Percentiles rank a stretch among this genome's conserved stretches.
These are phyloP conservation scores for Adelphocoris suturalis DNA, from an alignment of 2,888 invertebrate genomes.

Conservation along the genomic window DNA sequence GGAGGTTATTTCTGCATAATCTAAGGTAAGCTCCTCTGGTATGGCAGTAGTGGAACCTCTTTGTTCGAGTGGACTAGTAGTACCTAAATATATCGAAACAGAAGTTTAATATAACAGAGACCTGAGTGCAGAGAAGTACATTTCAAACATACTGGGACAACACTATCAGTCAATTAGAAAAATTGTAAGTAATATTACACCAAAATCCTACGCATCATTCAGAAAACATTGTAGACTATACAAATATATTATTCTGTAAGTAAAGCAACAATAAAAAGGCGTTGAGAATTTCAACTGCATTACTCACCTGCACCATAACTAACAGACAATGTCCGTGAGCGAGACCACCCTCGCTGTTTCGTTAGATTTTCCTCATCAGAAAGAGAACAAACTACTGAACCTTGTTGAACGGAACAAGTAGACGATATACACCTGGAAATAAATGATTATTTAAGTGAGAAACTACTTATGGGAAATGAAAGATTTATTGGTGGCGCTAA, in stretches of 20 bases:
- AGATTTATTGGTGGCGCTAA: background rate
- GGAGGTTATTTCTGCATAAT: constrained; percentile 97
- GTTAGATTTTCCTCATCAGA: constrained; percentile 83
- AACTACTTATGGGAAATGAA: background rate
- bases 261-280: background rate
- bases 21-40: constrained; percentile 92
- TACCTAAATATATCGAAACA: constrained; percentile 80
- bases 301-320: constrained; percentile 83
- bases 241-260: too few relatives aligned
- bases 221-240: too few relatives aligned
- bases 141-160: too few relatives aligned
- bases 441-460: background rate
- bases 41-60: constrained; percentile 87
- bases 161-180: too few relatives aligned
- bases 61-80: constrained; percentile 88
- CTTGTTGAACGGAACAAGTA: constrained; percentile 80
- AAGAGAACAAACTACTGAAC: constrained; percentile 76
- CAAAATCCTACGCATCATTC: too few relatives aligned
- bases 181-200: too few relatives aligned
- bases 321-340: constrained; percentile 93
- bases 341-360: constrained; percentile 89
- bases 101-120: too few relatives aligned
- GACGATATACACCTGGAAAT: constrained; percentile 83
- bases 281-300: background rate
- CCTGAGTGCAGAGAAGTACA: too few relatives aligned